A percentile compares a stretch with the other conserved stretches of the same genome.
phyloP scores from a whole-genome alignment of 1,140 invertebrate species.

The Drosophila lini region DNA sequence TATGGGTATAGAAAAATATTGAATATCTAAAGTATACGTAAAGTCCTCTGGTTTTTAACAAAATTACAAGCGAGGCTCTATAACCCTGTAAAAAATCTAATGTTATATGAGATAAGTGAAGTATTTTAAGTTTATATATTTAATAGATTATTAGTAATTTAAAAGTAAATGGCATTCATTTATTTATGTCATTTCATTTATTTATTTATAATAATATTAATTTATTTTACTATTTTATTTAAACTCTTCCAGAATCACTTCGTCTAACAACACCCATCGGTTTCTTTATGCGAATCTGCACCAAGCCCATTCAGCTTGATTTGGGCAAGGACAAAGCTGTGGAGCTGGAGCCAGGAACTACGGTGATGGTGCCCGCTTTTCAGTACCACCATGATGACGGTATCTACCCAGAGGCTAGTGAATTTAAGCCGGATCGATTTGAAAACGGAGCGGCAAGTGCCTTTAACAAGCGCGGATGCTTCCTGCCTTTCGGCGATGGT shows the following conservation, averaged over 20 bases:
- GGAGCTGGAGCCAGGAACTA: slow-evolving; percentile 55
- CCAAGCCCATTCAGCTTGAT: slow-evolving; percentile 81
- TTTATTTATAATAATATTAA: no score
- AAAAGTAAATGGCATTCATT: no score
- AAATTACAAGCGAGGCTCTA: no score
- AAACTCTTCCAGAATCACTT: slow-evolving; percentile 51
- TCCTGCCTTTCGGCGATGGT: slow-evolving; percentile 88
- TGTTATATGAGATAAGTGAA: no score
- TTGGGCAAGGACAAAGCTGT: slow-evolving; percentile 50
- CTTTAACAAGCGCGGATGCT: slow-evolving; percentile 58
- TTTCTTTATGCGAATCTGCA: slow-evolving; percentile 75
- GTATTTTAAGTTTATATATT: no score
- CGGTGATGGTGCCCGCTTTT: slow-evolving; percentile 62
- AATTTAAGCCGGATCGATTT: slow-evolving; percentile 87
- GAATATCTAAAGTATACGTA: no score
- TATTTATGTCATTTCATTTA: no score
- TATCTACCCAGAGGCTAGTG: slow-evolving; percentile 86
- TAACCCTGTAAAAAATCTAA: no score
- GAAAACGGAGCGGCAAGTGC: slow-evolving; percentile 66
- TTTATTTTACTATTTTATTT: neutral
- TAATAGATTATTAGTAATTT: neutral
- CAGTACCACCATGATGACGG: slow-evolving; percentile 68
- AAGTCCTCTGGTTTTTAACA: no score
- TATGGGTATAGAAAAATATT: no score
- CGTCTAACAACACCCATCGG: slow-evolving; percentile 63